A percentile compares a stretch with the other conserved stretches of the same genome.
These are phyloP conservation scores for Malurus splendens DNA, from an alignment of 2,797 vertebrate species.

Conservation along the genomic window DNA sequence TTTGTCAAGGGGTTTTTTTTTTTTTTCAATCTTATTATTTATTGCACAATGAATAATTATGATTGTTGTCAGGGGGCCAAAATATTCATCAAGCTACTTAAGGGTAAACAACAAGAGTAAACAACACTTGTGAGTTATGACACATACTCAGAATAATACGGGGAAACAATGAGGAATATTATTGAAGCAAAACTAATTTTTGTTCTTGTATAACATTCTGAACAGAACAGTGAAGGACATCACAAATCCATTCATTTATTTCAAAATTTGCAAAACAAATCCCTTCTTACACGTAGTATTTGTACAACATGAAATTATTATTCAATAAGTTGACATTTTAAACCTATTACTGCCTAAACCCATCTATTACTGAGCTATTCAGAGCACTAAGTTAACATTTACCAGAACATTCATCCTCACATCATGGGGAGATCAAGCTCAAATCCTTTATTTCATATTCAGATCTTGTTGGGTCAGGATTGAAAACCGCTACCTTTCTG, in stretches of 20 bases:
- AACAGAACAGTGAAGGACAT: constrained; percentile 73
- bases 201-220: constrained; percentile 61
- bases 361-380: constrained; percentile 87
- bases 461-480: constrained; percentile 82
- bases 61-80: neutral
- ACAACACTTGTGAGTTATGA: constrained; percentile 32
- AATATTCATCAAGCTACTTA: constrained; percentile 6
- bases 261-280: constrained; percentile 84
- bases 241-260: constrained; percentile 79
- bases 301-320: constrained; percentile 83
- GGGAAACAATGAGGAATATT: constrained; percentile 27
- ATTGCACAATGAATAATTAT: constrained; percentile 7
- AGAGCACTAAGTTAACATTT: constrained; percentile 90
- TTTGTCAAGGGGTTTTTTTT: neutral
- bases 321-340: constrained; percentile 90
- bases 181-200: constrained; percentile 61
- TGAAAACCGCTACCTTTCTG: constrained; percentile 86
- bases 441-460: constrained; percentile 89
- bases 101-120: constrained; percentile 13
- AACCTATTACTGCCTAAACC: constrained; percentile 82
- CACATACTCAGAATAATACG: neutral
- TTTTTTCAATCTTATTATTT: neutral
- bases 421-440: constrained; percentile 88
- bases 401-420: constrained; percentile 88
- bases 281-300: constrained; percentile 79